Percentiles rank a stretch among this genome's conserved stretches.
phyloP scores from a whole-genome alignment of 2,797 vertebrate species.

The Pristis pectinata region DNA sequence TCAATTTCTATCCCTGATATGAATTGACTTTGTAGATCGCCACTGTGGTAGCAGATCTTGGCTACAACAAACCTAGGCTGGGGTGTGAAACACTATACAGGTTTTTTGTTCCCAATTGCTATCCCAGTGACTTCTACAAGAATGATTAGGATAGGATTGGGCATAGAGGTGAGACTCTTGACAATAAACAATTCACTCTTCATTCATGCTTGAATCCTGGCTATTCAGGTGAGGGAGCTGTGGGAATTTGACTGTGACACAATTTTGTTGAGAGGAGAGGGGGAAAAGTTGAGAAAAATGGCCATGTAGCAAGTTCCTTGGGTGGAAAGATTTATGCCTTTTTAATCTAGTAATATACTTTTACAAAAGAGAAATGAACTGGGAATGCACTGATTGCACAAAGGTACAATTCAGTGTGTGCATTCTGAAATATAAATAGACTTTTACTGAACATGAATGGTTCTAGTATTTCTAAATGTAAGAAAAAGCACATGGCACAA shows the following conservation, averaged over 20 bases:
- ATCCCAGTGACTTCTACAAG: not conserved
- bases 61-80: not conserved
- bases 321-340: not conserved
- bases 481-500: not conserved
- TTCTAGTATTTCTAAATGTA: not conserved
- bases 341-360: not conserved
- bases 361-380: not conserved
- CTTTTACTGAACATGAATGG: not conserved
- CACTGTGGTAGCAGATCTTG: not conserved
- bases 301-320: not conserved
- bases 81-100: not conserved
- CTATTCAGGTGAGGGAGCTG: not conserved
- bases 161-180: not conserved
- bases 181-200: not conserved
- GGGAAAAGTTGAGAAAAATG: not conserved
- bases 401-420: too few relatives aligned
- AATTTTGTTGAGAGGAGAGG: not conserved
- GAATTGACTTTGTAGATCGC: not conserved
- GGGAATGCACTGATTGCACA: not conserved
- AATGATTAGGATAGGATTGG: not conserved
- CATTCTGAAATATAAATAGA: not conserved
- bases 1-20: not conserved
- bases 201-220: not conserved
- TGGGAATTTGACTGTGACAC: not conserved
- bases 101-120: conserved; percentile 1